phyloP scores from a whole-genome alignment of 2,797 vertebrate genomes.

The Parambassis ranga region DNA sequence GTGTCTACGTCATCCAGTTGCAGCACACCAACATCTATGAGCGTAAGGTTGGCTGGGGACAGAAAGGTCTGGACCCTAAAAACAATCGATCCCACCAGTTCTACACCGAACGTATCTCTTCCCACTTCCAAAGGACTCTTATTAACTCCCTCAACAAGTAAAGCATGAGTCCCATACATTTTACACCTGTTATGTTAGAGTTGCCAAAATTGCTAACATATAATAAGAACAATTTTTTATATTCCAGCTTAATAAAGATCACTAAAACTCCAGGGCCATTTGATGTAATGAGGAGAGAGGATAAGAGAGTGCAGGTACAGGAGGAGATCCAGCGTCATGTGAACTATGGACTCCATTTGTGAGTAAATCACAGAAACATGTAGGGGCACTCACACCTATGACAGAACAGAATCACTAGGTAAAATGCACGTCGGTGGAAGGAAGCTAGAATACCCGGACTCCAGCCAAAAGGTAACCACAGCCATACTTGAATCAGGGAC shows the following conservation, averaged over 20 bases:
- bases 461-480: too few species aligned
- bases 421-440: too few species aligned
- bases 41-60: slow-evolving; percentile 68
- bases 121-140: slow-evolving; percentile 68
- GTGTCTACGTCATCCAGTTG: slow-evolving; percentile 49
- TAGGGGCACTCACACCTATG: too few species aligned
- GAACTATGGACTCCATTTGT: slow-evolving; percentile 61
- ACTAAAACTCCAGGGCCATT: slow-evolving; percentile 30
- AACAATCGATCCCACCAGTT: slow-evolving; percentile 69
- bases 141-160: slow-evolving; percentile 64
- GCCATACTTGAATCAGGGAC: too few species aligned
- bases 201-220: too few species aligned
- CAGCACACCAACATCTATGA: slow-evolving; percentile 76
- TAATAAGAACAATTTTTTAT: too few species aligned
- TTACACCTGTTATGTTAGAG: too few species aligned
- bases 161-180: too few species aligned
- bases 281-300: slow-evolving; percentile 54
- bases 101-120: slow-evolving; percentile 65
- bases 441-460: too few species aligned
- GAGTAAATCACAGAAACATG: too few species aligned
- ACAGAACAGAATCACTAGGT: too few species aligned
- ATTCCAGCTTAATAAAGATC: slow-evolving; percentile 56
- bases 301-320: slow-evolving; percentile 29
- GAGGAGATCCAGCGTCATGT: slow-evolving; percentile 68
- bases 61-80: slow-evolving; percentile 64